Percentiles rank a stretch among this genome's conserved stretches.
phyloP scores from a whole-genome alignment of 2,797 vertebrate genomes.

The Pterois miles region DNA sequence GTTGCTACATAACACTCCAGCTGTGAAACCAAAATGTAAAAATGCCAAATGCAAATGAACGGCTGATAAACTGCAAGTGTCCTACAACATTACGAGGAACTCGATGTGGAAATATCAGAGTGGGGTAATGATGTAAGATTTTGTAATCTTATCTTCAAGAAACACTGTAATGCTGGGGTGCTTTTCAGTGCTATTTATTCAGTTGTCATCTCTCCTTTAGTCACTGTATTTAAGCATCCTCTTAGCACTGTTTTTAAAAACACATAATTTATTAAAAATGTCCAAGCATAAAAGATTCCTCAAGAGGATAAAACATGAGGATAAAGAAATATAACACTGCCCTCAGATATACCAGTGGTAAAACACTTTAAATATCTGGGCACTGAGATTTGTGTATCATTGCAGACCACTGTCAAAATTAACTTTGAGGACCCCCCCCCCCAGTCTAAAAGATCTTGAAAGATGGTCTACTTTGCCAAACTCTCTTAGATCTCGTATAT shows the following conservation, averaged over 20 bases:
- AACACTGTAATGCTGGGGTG: constrained; percentile 45
- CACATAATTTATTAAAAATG: constrained; percentile 4
- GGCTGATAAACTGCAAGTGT: constrained; percentile 28
- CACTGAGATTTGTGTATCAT: too few relatives aligned
- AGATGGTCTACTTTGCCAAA: too few relatives aligned
- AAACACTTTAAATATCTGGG: too few relatives aligned
- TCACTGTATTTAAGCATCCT: background rate
- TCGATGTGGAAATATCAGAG: constrained; percentile 22
- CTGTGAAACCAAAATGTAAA: constrained; percentile 18
- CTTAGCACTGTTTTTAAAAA: background rate
- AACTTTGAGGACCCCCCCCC: too few relatives aligned
- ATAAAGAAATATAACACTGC: too few relatives aligned
- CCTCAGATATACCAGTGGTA: too few relatives aligned
- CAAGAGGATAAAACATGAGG: background rate
- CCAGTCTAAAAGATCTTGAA: too few relatives aligned
- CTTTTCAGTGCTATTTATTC: constrained; percentile 25
- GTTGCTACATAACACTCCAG: background rate
- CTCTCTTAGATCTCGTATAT: too few relatives aligned
- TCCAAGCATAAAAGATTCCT: background rate
- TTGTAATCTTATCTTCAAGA: constrained; percentile 57
- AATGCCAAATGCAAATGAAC: constrained; percentile 46
- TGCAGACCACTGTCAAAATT: too few relatives aligned
- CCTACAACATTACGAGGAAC: constrained; percentile 40
- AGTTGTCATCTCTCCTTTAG: constrained; percentile 6
- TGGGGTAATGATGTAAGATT: constrained; percentile 48